phyloP scores from a whole-genome alignment of 2,113 vertebrate genomes.

The Hystrix brachyura region DNA sequence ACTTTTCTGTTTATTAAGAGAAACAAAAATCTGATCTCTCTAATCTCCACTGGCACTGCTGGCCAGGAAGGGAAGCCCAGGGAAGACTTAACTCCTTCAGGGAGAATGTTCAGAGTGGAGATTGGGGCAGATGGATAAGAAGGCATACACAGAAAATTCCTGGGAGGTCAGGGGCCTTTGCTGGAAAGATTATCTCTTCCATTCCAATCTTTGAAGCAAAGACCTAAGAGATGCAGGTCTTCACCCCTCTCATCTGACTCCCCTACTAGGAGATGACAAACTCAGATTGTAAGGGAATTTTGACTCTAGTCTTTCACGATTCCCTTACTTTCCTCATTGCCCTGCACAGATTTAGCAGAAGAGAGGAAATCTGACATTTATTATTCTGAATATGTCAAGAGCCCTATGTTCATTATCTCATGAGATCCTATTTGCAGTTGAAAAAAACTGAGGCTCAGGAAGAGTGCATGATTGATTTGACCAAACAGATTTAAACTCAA shows the following conservation, averaged over 20 bases:
- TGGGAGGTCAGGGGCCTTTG: background rate
- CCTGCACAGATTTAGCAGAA: slow-evolving; percentile 25
- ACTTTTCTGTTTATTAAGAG: slow-evolving; percentile 81
- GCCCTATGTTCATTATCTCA: background rate
- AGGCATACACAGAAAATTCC: background rate
- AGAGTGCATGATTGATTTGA: slow-evolving; percentile 1
- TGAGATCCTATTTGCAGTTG: slow-evolving; percentile 53
- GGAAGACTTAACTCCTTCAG: slow-evolving; percentile 78
- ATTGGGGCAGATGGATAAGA: background rate
- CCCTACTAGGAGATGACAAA: background rate
- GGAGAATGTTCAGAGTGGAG: slow-evolving; percentile 44
- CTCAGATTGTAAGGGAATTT: background rate
- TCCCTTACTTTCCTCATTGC: background rate
- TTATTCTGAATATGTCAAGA: slow-evolving; percentile 44
- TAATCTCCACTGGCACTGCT: slow-evolving; percentile 71
- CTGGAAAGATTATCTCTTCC: background rate
- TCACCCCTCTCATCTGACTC: background rate
- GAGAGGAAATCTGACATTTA: slow-evolving; percentile 45
- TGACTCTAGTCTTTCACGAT: background rate
- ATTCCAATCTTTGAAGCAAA: background rate
- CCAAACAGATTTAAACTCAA: slow-evolving; percentile 19
- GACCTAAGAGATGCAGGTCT: background rate
- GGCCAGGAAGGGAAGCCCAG: slow-evolving; percentile 54
- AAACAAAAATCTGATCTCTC: slow-evolving; percentile 80
- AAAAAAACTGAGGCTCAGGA: slow-evolving; percentile 55